A percentile compares a stretch with the other conserved stretches of the same genome.
These are phyloP conservation scores for Callyntrura sp. DNA, from an alignment of 2,888 invertebrate genomes.

Conservation along the genomic window DNA sequence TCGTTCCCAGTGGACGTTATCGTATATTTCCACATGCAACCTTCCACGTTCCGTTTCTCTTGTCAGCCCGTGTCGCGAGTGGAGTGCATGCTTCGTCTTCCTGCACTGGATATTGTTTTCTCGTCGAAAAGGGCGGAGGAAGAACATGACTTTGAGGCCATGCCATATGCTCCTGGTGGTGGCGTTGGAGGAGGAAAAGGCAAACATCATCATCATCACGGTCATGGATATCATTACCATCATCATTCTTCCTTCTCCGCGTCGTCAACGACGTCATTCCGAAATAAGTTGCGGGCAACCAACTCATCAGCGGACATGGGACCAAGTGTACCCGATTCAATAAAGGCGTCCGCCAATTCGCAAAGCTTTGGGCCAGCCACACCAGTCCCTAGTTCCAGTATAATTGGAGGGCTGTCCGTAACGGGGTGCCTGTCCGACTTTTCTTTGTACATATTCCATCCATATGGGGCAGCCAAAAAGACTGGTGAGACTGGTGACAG, in stretches of 20 bases:
- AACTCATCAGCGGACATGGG: slow-evolving; percentile 42
- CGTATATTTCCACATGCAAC: slow-evolving; percentile 99
- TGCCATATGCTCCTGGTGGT: slow-evolving; percentile 8
- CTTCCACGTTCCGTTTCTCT: slow-evolving; percentile 97
- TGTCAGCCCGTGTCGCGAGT: slow-evolving; percentile 98
- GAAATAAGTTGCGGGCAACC: slow-evolving; percentile 46
- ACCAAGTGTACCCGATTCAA: slow-evolving; percentile 23
- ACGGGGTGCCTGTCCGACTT: slow-evolving; percentile 99
- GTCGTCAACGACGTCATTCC: slow-evolving; percentile 43
- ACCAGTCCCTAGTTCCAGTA: slow-evolving; percentile 16
- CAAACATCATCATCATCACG: slow-evolving; percentile 35
- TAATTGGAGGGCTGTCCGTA: slow-evolving; percentile 94
- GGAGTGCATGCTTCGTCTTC: slow-evolving; percentile 97
- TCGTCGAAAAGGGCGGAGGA: slow-evolving; percentile 96
- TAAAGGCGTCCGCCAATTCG: not conserved
- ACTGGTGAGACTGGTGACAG: slow-evolving; percentile 86
- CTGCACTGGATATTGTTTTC: slow-evolving; percentile 98
- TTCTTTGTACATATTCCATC: slow-evolving; percentile 99
- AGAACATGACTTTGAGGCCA: slow-evolving; percentile 86
- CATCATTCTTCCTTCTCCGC: slow-evolving; percentile 42
- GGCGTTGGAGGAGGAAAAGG: slow-evolving; percentile 14
- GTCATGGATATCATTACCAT: slow-evolving; percentile 35
- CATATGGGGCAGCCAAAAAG: slow-evolving; percentile 96
- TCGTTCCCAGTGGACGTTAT: slow-evolving; percentile 99
- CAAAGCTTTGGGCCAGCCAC: slow-evolving; percentile 28